Evolutionary conservation across 2,113 vertebrate genomes (phyloP).

Genomic region (Hoplias malabaricus): DNA sequence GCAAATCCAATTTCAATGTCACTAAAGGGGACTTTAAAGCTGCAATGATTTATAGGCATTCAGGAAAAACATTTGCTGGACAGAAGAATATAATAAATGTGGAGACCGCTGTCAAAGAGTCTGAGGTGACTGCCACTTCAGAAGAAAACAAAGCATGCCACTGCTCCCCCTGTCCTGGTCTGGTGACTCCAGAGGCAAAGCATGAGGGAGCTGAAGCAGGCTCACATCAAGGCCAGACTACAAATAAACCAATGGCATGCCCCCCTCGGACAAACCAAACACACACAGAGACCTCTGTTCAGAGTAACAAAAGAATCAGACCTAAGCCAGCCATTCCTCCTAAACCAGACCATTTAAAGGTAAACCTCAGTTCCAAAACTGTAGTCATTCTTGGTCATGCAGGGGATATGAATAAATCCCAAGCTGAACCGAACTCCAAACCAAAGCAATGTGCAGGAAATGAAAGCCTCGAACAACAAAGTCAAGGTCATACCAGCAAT

Average conservation of each 20-base stretch:
- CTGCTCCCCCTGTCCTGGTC: constrained; percentile 63
- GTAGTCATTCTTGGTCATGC: constrained; percentile 36
- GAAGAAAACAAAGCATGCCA: constrained; percentile 62
- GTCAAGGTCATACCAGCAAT: not conserved
- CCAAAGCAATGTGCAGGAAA: constrained; percentile 38
- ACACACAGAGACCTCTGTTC: constrained; percentile 44
- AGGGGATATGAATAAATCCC: constrained; percentile 57
- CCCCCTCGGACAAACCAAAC: constrained; percentile 19
- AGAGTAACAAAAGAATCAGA: constrained; percentile 58
- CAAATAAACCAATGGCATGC: constrained; percentile 27
- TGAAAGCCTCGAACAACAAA: not conserved
- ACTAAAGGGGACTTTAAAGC: constrained; percentile 84
- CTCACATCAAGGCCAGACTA: constrained; percentile 24
- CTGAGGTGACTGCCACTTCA: constrained; percentile 50
- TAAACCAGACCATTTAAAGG: constrained; percentile 70
- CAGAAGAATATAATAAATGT: constrained; percentile 62
- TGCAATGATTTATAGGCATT: constrained; percentile 83
- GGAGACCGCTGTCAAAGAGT: constrained; percentile 50
- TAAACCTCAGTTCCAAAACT: not conserved
- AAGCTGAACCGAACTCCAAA: constrained; percentile 10
- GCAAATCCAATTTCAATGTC: constrained; percentile 84
- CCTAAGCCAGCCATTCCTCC: constrained; percentile 69
- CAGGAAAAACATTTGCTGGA: constrained; percentile 68
- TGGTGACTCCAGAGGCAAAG: constrained; percentile 58
- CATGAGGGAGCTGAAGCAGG: constrained; percentile 32